Base-by-base conservation (phyloP, 2,113 vertebrate genomes). In the Takifugu flavidus region DNA sequence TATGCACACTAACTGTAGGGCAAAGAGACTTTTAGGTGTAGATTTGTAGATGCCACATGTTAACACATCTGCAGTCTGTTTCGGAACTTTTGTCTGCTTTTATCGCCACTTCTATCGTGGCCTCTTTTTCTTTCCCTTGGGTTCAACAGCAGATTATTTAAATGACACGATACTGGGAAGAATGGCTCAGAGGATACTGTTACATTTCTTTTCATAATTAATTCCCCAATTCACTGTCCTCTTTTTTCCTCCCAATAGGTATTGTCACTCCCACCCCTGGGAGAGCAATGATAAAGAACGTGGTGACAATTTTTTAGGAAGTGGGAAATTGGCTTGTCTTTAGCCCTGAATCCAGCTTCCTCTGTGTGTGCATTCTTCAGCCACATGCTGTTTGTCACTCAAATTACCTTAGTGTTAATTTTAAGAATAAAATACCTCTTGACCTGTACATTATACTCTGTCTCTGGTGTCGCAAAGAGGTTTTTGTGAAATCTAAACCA, bases 121-220 rank as follows among this genome's bases (percentile, higher is more conserved):
- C 31, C 31, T 34, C 31, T 34, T 34, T 20, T 20, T 20, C 20
- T 20, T 20, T 20, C 20, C 20, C 20, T 20, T 1, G 8, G 31
- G 31, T 34, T 34, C 31, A 7, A 7, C 29, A 29, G 29, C 29
- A 29, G 29, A 29, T 3, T 49, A 31, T 25, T 27, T 25, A n/a
- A 12, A 44, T 12, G 49, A 20, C 12, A 43, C 8, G 49, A 26
- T n/a, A 55, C 14, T 13, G 45, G 14, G 15, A 57, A 59, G 66
- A 56, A 15, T 57, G 12, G 0, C 64, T 70, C 47, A 73, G 59
- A 4, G 43, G 63, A 72, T 87, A 82, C 29, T 70, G 57, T 86
- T 85, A 85, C 83, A 29, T 46, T 64, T 79, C 62, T 72, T 78
- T 84, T 82, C 68, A 82, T 84, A 77, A 86, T 83, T 79, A 47